Percentiles rank a stretch among this genome's conserved stretches.
Evolutionary conservation across 1,140 invertebrate species (phyloP).

Genomic region (Battus philenor): DNA sequence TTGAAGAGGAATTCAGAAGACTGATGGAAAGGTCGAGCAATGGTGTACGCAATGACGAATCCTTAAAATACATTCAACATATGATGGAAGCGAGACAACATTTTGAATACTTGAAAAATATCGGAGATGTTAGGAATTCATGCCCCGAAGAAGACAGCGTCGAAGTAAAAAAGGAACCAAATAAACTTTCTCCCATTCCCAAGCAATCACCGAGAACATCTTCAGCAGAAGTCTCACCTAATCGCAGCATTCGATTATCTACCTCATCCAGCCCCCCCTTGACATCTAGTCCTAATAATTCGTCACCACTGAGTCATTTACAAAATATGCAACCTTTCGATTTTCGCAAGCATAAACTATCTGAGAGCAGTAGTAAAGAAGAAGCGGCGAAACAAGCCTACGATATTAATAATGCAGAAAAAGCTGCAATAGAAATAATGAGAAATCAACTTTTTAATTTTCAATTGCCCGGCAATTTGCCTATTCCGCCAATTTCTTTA

Average conservation of each 20-base stretch:
- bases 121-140: constrained; percentile 38
- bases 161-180: constrained; percentile 44
- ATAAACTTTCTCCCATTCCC: constrained; percentile 33
- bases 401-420: constrained; percentile 65
- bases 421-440: constrained; percentile 76
- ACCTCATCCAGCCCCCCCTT: constrained; percentile 67
- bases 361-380: constrained; percentile 45
- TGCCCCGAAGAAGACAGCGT: constrained; percentile 24
- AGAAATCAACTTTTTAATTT: constrained; percentile 76
- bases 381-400: constrained; percentile 65
- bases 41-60: constrained; percentile 57
- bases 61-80: constrained; percentile 69
- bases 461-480: constrained; percentile 79
- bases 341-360: constrained; percentile 81
- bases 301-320: constrained; percentile 89
- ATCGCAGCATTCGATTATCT: constrained; percentile 48
- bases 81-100: constrained; percentile 63
- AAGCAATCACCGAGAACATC: constrained; percentile 43
- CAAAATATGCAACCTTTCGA: constrained; percentile 98
- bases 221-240: constrained; percentile 51
- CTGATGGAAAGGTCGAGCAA: constrained; percentile 62
- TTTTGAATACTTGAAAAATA: constrained; percentile 48
- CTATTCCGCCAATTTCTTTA: constrained; percentile 76
- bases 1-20: constrained; percentile 67
- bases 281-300: constrained; percentile 75